These are phyloP conservation scores for Erebia palarica DNA, from an alignment of 2,888 invertebrate genomes.

Conservation along the genomic window DNA sequence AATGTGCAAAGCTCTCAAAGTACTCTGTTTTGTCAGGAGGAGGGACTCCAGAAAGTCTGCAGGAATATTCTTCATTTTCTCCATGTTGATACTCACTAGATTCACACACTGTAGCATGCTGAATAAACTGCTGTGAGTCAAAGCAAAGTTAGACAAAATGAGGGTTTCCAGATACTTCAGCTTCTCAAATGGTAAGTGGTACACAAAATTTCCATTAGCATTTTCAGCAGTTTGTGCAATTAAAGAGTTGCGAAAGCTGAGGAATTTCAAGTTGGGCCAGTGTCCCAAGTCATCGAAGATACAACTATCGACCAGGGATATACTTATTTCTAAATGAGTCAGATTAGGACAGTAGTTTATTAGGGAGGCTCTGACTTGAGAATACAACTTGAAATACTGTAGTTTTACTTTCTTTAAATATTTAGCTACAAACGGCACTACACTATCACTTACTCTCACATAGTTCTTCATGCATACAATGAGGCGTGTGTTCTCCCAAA, in stretches of 20 bases:
- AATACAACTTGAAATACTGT: constrained; percentile 81
- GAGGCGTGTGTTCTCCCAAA: constrained; percentile 79
- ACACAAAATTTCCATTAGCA: constrained; percentile 76
- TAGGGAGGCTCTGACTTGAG: constrained; percentile 75
- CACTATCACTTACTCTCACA: constrained; percentile 75
- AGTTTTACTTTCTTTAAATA: constrained; percentile 79
- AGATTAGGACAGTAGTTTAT: constrained; percentile 78
- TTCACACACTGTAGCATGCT: constrained; percentile 75
- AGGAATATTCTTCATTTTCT: constrained; percentile 81
- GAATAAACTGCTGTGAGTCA: constrained; percentile 73
- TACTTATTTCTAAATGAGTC: constrained; percentile 80
- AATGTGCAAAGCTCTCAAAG: constrained; percentile 71
- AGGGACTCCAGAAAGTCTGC: constrained; percentile 76
- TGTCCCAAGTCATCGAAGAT: constrained; percentile 77
- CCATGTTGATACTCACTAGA: constrained; percentile 78
- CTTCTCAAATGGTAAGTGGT: constrained; percentile 77
- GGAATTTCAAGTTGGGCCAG: constrained; percentile 78
- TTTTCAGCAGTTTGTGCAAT: constrained; percentile 75
- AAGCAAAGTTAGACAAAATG: constrained; percentile 76
- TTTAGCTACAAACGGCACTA: constrained; percentile 78
- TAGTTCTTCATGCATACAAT: constrained; percentile 81
- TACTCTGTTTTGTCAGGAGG: constrained; percentile 67
- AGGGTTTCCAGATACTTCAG: constrained; percentile 71
- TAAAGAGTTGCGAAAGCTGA: constrained; percentile 78
- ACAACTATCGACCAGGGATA: constrained; percentile 80